phyloP scores from a whole-genome alignment of 1,140 invertebrate genomes.

The Drosophila subobscura region DNA sequence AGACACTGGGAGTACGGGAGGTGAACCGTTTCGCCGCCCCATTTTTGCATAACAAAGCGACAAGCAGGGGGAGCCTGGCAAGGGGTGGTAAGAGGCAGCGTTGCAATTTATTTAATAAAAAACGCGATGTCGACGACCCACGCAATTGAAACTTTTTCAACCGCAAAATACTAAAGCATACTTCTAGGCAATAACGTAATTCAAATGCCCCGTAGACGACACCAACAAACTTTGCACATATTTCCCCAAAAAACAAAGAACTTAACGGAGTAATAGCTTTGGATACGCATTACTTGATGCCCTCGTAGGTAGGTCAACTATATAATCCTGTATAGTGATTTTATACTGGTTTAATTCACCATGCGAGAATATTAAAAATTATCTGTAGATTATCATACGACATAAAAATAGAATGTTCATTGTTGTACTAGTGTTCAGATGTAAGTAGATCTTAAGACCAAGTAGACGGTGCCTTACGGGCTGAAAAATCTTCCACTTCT shows the following conservation, averaged over 20 bases:
- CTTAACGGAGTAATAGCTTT: too few species aligned
- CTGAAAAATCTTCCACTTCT: not conserved
- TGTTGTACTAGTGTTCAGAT: too few species aligned
- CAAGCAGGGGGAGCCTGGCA: conserved; percentile 9
- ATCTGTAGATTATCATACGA: too few species aligned
- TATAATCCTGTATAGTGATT: too few species aligned
- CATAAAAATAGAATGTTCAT: too few species aligned
- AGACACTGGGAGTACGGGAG: conserved; percentile 18
- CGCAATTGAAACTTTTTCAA: conserved; percentile 80
- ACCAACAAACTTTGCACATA: conserved; percentile 72
- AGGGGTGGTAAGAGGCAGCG: conserved; percentile 27
- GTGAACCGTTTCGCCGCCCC: conserved; percentile 32
- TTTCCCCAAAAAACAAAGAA: conserved; percentile 30
- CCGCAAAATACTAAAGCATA: conserved; percentile 78
- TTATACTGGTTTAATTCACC: too few species aligned
- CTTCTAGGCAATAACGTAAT: conserved; percentile 78
- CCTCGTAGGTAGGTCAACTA: too few species aligned
- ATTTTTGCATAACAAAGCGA: conserved; percentile 71
- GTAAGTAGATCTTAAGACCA: too few species aligned
- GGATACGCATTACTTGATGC: too few species aligned
- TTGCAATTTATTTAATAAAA: conserved; percentile 79
- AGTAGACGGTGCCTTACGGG: too few species aligned
- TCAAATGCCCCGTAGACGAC: conserved; percentile 69
- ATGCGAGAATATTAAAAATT: too few species aligned
- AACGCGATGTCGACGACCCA: conserved; percentile 61